Evolutionary conservation across 2,888 invertebrate species (phyloP).

Genomic region (Stegophylla sp.): DNA sequence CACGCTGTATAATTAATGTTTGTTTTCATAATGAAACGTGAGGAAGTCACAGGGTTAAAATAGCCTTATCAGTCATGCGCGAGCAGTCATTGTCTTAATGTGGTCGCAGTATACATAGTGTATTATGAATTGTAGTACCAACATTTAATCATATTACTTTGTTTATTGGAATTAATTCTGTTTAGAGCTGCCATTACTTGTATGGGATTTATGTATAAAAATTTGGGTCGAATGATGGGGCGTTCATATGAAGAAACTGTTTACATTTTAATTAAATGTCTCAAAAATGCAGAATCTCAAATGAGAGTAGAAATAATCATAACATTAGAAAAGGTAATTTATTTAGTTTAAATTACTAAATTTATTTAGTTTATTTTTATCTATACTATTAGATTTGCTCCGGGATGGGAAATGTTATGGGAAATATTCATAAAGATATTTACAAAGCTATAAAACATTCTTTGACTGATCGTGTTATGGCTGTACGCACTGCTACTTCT

Average conservation of each 20-base stretch:
- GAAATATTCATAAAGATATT: constrained; percentile 84
- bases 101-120: too few species aligned
- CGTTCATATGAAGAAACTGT: constrained; percentile 98
- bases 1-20: too few species aligned
- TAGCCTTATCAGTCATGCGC: too few species aligned
- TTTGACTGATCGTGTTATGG: constrained; percentile 88
- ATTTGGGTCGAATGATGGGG: constrained; percentile 97
- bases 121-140: not conserved
- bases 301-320: constrained; percentile 96
- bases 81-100: too few species aligned
- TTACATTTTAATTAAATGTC: constrained; percentile 84
- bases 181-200: constrained; percentile 93
- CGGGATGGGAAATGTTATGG: constrained; percentile 94
- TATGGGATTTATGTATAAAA: constrained; percentile 96
- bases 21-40: too few species aligned
- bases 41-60: too few species aligned
- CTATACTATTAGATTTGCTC: constrained; percentile 73
- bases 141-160: constrained; percentile 43
- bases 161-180: constrained; percentile 61
- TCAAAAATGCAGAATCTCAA: constrained; percentile 94
- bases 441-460: constrained; percentile 89
- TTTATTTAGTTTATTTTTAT: constrained; percentile 1
- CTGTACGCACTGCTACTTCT: constrained; percentile 92
- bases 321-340: constrained; percentile 86
- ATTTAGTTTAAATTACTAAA: constrained; percentile 16